These are phyloP conservation scores for Oxyscelio sp. DNA, from an alignment of 2,888 invertebrate species.

Conservation along the genomic window DNA sequence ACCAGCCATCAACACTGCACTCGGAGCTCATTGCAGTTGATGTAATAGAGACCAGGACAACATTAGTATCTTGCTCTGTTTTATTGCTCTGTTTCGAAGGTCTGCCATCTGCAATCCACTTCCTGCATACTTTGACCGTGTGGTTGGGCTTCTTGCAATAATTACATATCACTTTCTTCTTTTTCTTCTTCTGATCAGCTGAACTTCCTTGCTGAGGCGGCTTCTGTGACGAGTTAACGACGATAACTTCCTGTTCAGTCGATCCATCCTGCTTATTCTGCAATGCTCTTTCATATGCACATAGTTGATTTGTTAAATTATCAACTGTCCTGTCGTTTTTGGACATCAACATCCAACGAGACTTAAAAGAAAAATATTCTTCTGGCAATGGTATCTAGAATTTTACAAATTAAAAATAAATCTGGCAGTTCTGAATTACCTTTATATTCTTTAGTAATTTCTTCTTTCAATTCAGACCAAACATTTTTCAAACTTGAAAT, in stretches of 20 bases:
- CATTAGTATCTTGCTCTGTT: slow-evolving; percentile 3
- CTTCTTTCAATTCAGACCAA: slow-evolving; percentile 18
- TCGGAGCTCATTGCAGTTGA: slow-evolving; percentile 29
- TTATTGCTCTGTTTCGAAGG: slow-evolving; percentile 17
- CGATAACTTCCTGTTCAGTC: slow-evolving; percentile 9
- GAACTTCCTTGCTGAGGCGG: neutral
- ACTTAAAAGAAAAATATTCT: slow-evolving; percentile 53
- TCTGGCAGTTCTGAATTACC: slow-evolving; percentile 15
- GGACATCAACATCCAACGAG: slow-evolving; percentile 56
- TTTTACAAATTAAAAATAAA: slow-evolving; percentile 72
- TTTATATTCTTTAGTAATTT: neutral
- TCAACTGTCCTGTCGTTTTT: slow-evolving; percentile 36
- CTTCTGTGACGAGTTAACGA: slow-evolving; percentile 21
- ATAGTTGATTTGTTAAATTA: slow-evolving; percentile 46
- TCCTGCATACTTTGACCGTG: slow-evolving; percentile 31
- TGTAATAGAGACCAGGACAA: neutral
- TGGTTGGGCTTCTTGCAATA: slow-evolving; percentile 50
- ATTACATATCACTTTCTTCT: slow-evolving; percentile 34
- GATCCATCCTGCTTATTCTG: neutral
- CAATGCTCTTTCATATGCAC: slow-evolving; percentile 31
- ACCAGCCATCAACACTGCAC: slow-evolving; percentile 75
- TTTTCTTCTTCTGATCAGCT: slow-evolving; percentile 1
- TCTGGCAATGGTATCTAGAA: slow-evolving; percentile 43
- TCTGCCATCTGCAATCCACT: slow-evolving; percentile 54
- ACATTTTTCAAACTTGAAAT: slow-evolving; percentile 21